Evolutionary conservation across 2,888 invertebrate species (phyloP).

Genomic region (Pterostichus niger): DNA sequence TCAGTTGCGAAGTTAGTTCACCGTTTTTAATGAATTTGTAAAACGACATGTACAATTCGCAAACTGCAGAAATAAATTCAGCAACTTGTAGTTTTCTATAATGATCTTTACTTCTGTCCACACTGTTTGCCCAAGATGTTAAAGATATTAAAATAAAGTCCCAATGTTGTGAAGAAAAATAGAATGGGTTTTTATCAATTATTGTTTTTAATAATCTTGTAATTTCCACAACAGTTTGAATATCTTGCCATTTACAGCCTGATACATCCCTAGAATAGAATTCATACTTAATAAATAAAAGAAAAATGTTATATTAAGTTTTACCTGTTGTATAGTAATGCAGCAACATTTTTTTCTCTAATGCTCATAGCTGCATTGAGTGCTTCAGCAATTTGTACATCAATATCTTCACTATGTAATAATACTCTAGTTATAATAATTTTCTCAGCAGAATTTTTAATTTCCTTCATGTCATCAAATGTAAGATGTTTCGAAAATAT

Average conservation of each 20-base stretch:
- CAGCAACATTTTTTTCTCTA: conserved; percentile 70
- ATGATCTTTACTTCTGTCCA: conserved; percentile 75
- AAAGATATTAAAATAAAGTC: conserved; percentile 86
- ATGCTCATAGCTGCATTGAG: conserved; percentile 72
- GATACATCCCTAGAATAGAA: conserved; percentile 71
- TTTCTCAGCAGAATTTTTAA: conserved; percentile 70
- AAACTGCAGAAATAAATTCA: conserved; percentile 78
- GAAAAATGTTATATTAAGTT: conserved; percentile 54
- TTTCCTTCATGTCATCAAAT: conserved; percentile 70
- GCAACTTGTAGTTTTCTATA: conserved; percentile 80
- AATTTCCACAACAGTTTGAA: conserved; percentile 75
- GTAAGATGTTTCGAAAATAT: conserved; percentile 71
- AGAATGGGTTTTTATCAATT: conserved; percentile 72
- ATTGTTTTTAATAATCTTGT: conserved; percentile 75
- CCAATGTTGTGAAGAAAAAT: conserved; percentile 81
- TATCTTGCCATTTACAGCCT: conserved; percentile 72
- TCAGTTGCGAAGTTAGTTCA: conserved; percentile 70
- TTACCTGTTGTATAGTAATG: conserved; percentile 71
- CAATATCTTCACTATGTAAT: conserved; percentile 72
- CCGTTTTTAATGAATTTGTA: conserved; percentile 76
- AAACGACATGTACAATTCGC: conserved; percentile 78
- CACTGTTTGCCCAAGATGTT: conserved; percentile 83
- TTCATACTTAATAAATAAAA: neutral
- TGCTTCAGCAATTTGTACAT: conserved; percentile 74
- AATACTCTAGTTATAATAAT: conserved; percentile 72